These are phyloP conservation scores for Rattus norvegicus DNA, from an alignment of 2,113 vertebrate species.

Conservation along the genomic window DNA sequence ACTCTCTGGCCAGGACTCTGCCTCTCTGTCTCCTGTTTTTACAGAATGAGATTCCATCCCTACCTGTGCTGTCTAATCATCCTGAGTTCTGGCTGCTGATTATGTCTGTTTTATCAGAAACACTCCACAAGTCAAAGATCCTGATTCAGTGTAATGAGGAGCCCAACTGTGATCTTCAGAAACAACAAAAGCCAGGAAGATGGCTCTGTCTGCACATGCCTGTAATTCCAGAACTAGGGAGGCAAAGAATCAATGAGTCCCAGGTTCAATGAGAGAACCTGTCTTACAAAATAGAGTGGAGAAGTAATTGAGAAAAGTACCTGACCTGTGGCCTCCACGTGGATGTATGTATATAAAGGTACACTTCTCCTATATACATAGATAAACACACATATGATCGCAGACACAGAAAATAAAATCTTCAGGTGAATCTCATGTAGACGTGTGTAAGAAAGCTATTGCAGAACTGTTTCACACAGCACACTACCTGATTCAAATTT, in stretches of 20 bases:
- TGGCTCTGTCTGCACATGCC: no score
- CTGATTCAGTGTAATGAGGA: background rate
- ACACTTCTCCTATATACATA: no score
- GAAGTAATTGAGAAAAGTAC: background rate
- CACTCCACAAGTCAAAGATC: background rate
- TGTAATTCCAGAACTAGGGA: background rate
- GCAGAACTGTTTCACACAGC: background rate
- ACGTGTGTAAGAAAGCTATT: background rate
- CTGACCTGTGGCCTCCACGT: background rate
- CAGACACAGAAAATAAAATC: background rate
- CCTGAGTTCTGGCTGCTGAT: background rate
- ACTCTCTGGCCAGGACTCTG: background rate
- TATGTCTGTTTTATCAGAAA: slow-evolving; percentile 10
- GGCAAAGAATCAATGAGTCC: background rate
- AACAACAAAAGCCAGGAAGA: background rate
- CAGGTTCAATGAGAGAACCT: background rate
- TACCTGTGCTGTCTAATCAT: background rate
- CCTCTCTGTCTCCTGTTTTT: background rate
- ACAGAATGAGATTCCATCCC: background rate
- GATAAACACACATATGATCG: background rate
- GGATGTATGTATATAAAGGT: background rate
- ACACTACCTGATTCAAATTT: background rate
- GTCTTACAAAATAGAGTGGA: background rate
- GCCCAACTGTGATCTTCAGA: background rate
- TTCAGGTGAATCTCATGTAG: background rate